Evolutionary conservation across 2,113 vertebrate species (phyloP).

Genomic region (Smithornis capensis): DNA sequence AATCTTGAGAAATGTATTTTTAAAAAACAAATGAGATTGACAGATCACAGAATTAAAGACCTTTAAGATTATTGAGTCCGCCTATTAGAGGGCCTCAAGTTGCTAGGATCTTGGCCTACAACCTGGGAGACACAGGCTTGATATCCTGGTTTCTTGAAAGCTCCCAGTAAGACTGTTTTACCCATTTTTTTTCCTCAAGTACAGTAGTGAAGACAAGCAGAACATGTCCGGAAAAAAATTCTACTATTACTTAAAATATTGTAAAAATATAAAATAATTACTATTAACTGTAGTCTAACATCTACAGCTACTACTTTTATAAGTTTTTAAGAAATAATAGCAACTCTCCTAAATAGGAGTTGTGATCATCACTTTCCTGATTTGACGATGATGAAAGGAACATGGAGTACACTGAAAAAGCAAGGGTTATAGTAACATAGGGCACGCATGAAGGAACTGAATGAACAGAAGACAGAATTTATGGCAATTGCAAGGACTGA

Average conservation of each 20-base stretch:
- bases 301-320: not conserved
- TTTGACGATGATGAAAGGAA: not conserved
- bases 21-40: not conserved
- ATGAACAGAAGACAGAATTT: not conserved
- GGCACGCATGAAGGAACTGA: not conserved
- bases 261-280: not conserved
- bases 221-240: not conserved
- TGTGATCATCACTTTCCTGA: not conserved
- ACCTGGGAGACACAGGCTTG: not conserved
- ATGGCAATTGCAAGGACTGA: not conserved
- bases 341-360: not conserved
- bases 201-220: not conserved
- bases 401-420: not conserved
- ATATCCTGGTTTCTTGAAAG: not conserved
- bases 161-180: not conserved
- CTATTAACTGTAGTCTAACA: not conserved
- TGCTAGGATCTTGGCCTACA: not conserved
- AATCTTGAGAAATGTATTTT: not conserved
- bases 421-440: not conserved
- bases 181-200: not conserved
- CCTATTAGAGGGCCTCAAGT: not conserved
- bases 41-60: not conserved
- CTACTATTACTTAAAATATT: not conserved
- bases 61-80: not conserved
- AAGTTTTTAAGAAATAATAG: not conserved